Conservation (phyloP, 2,888 invertebrate genomes). For the Cyclophora punctaria region DNA sequence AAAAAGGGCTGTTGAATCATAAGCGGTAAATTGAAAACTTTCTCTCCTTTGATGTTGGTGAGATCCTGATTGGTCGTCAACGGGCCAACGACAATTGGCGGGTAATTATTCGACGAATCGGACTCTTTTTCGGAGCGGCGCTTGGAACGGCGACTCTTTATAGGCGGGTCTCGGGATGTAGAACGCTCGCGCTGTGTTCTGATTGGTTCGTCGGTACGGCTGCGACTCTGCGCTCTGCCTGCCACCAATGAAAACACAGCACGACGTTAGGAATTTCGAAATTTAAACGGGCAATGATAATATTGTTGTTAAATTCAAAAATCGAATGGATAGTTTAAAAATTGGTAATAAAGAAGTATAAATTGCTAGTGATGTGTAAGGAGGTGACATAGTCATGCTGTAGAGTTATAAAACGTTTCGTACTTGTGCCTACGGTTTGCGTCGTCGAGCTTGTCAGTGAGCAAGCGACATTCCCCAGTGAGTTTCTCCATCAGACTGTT, state of each 20-base stretch:
- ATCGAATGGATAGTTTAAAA: slow-evolving; percentile 13
- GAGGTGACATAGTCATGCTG: slow-evolving; percentile 42
- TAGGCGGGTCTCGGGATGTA: slow-evolving; percentile 53
- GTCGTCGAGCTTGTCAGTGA: slow-evolving; percentile 93
- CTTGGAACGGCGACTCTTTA: slow-evolving; percentile 55
- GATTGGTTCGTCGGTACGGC: slow-evolving; percentile 73
- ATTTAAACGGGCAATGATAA: slow-evolving; percentile 61
- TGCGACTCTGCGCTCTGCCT: slow-evolving; percentile 74
- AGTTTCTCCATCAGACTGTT: slow-evolving; percentile 95
- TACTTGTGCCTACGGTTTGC: slow-evolving; percentile 92
- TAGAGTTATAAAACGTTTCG: slow-evolving; percentile 59
- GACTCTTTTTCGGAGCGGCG: slow-evolving; percentile 73
- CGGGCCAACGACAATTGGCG: slow-evolving; percentile 65
- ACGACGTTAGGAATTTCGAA: slow-evolving; percentile 62
- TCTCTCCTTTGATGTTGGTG: slow-evolving; percentile 55
- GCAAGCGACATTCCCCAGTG: slow-evolving; percentile 90
- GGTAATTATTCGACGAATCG: slow-evolving; percentile 73
- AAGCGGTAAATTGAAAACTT: slow-evolving; percentile 63
- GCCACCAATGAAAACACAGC: slow-evolving; percentile 76
- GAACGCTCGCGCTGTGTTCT: slow-evolving; percentile 72
- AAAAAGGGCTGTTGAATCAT: slow-evolving; percentile 76
- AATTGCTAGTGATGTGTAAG: slow-evolving; percentile 20
- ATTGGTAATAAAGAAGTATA: slow-evolving; percentile 14
- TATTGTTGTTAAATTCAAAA: slow-evolving; percentile 24
- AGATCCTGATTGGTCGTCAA: slow-evolving; percentile 72